phyloP scores from a whole-genome alignment of 2,888 invertebrate species.

The Leptogaster cylindrica region DNA sequence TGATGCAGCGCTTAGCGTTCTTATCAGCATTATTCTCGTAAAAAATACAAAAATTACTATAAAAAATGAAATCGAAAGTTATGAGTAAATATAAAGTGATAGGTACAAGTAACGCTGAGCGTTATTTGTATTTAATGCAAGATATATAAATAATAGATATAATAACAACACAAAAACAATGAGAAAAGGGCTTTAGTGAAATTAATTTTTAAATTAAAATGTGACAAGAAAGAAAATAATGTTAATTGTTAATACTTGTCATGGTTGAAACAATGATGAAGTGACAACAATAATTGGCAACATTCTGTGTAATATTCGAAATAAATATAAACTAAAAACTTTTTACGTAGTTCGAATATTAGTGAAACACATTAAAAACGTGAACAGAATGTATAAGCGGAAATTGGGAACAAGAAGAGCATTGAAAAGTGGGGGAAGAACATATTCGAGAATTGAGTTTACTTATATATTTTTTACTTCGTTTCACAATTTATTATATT shows the following conservation, averaged over 20 bases:
- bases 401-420: too few species aligned
- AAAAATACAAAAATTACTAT: constrained; percentile 19
- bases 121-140: constrained; percentile 33
- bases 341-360: neutral
- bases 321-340: neutral
- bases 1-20: constrained; percentile 43
- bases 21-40: constrained; percentile 40
- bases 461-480: too few species aligned
- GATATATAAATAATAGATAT: constrained; percentile 44
- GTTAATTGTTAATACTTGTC: neutral
- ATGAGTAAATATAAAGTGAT: constrained; percentile 29
- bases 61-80: neutral
- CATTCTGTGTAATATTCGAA: neutral
- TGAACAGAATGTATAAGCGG: neutral
- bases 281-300: neutral
- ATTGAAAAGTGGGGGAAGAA: too few species aligned
- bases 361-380: neutral
- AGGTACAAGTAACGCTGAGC: constrained; percentile 29
- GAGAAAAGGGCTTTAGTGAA: neutral
- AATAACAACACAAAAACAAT: neutral
- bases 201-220: too few species aligned
- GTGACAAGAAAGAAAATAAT: neutral
- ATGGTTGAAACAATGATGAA: neutral
- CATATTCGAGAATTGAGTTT: too few species aligned
- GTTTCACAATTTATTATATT: too few species aligned